These are phyloP conservation scores for Polydrusus tereticollis DNA, from an alignment of 2,888 invertebrate genomes.

Conservation along the genomic window DNA sequence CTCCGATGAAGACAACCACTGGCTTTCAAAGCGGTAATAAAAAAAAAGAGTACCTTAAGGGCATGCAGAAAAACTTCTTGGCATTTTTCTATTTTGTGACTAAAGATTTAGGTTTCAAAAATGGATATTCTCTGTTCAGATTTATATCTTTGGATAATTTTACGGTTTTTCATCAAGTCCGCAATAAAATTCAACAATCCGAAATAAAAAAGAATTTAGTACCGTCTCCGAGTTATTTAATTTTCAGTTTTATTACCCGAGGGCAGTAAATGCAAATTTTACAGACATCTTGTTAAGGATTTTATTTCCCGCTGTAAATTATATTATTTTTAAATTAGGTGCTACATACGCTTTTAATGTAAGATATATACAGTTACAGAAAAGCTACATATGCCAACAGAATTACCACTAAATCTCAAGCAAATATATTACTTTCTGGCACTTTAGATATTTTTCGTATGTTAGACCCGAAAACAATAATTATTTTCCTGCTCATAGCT, in stretches of 20 bases:
- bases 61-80: neutral
- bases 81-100: neutral
- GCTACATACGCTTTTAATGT: slow-evolving; percentile 6
- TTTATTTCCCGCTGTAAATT: slow-evolving; percentile 46
- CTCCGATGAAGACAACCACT: no score
- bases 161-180: slow-evolving; percentile 36
- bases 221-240: slow-evolving; percentile 27
- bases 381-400: neutral
- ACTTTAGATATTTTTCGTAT: neutral
- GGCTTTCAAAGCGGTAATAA: no score
- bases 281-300: slow-evolving; percentile 44
- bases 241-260: slow-evolving; percentile 37
- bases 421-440: neutral
- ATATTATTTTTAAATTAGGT: slow-evolving; percentile 29
- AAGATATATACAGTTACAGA: neutral
- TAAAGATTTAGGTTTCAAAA: slow-evolving; percentile 21
- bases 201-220: slow-evolving; percentile 27
- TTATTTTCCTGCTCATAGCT: neutral
- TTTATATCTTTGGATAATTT: slow-evolving; percentile 44
- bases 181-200: slow-evolving; percentile 37
- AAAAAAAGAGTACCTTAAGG: no score
- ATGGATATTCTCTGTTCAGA: slow-evolving; percentile 33
- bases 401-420: neutral
- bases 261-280: slow-evolving; percentile 47
- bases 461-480: neutral